phyloP scores from a whole-genome alignment of 2,797 vertebrate genomes.

The Fistularia tabacaria region DNA sequence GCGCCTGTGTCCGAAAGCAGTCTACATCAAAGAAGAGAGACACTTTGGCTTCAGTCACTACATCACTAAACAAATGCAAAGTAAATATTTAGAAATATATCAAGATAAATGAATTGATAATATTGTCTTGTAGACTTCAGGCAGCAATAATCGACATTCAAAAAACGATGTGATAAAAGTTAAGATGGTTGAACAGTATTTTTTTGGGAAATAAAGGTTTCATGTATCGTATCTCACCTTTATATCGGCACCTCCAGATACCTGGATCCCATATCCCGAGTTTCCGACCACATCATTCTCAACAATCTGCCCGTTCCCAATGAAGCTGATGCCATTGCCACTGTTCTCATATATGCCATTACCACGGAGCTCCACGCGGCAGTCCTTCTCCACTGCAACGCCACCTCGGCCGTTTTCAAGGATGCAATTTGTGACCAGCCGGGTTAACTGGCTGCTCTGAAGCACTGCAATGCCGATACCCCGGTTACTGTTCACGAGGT shows the following conservation, averaged over 20 bases:
- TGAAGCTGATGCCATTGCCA: slow-evolving; percentile 81
- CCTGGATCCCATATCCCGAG: slow-evolving; percentile 78
- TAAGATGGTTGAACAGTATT: not conserved
- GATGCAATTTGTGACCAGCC: slow-evolving; percentile 84
- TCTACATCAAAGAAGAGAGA: too few relatives aligned
- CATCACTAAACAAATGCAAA: too few relatives aligned
- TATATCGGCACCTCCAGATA: slow-evolving; percentile 79
- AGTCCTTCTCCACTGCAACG: slow-evolving; percentile 80
- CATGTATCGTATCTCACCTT: slow-evolving; percentile 79
- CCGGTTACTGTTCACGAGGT: slow-evolving; percentile 80
- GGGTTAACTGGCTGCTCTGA: slow-evolving; percentile 85
- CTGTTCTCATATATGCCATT: slow-evolving; percentile 88
- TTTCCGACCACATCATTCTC: slow-evolving; percentile 90
- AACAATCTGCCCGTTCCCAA: slow-evolving; percentile 78
- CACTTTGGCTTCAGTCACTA: too few relatives aligned
- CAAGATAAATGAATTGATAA: too few relatives aligned
- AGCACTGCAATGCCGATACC: slow-evolving; percentile 80
- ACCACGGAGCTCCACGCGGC: slow-evolving; percentile 84
- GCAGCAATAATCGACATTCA: too few relatives aligned
- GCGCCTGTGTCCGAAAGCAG: too few relatives aligned
- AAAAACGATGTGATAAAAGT: not conserved
- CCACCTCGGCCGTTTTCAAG: slow-evolving; percentile 81
- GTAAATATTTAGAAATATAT: too few relatives aligned
- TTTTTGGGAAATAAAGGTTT: not conserved
- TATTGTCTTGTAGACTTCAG: too few relatives aligned